Evolutionary conservation across 2,888 invertebrate species (phyloP).

Genomic region (Drosophila maculinotata): DNA sequence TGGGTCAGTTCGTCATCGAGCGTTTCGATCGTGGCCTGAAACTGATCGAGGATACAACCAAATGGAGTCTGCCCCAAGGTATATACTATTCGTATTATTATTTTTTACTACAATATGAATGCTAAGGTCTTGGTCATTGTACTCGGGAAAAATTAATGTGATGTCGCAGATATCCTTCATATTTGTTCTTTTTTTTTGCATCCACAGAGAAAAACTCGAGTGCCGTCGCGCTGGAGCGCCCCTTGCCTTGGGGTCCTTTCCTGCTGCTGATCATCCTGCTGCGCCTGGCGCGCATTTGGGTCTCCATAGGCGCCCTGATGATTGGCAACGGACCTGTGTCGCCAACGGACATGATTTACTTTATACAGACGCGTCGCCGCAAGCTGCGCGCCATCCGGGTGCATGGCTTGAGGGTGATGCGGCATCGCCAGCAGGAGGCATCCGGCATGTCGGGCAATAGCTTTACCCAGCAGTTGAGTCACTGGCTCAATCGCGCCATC

Average conservation of each 20-base stretch:
- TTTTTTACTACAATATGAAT: too few species aligned
- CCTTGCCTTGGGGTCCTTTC: conserved; percentile 83
- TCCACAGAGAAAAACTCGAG: conserved; percentile 43
- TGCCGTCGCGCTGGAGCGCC: conserved; percentile 68
- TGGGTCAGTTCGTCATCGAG: conserved; percentile 80
- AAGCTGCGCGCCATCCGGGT: conserved; percentile 81
- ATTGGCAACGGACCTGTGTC: conserved; percentile 80
- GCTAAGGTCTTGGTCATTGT: not conserved
- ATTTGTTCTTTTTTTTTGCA: not conserved
- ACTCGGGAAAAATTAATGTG: not conserved
- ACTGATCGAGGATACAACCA: conserved; percentile 83
- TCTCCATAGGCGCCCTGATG: conserved; percentile 76
- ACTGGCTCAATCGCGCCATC: conserved; percentile 71
- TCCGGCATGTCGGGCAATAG: conserved; percentile 27
- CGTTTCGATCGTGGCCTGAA: conserved; percentile 76
- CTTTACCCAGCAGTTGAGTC: conserved; percentile 57
- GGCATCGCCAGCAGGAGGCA: conserved; percentile 57
- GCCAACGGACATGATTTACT: conserved; percentile 77
- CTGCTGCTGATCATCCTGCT: conserved; percentile 78
- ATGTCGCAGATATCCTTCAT: too few species aligned
- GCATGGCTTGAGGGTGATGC: conserved; percentile 73
- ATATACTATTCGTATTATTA: conserved; percentile 16
- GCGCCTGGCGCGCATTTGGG: conserved; percentile 74
- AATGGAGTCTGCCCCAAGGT: conserved; percentile 84
- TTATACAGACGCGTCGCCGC: conserved; percentile 81